phyloP scores from a whole-genome alignment of 2,113 vertebrate species.

The Rhizomys pruinosus region DNA sequence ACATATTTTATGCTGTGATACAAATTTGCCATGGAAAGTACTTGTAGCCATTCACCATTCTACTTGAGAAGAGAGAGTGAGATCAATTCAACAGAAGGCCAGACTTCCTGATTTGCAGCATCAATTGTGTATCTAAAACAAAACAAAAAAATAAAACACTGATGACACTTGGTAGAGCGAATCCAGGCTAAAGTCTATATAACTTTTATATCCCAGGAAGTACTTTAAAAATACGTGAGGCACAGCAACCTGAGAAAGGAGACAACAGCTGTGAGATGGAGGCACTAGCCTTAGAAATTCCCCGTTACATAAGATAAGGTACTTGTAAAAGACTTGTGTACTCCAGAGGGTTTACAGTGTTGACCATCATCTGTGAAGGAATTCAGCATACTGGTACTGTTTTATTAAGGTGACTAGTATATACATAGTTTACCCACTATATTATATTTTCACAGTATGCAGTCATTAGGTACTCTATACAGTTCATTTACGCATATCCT shows the following conservation, averaged over 20 bases:
- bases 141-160: background rate
- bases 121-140: conserved; percentile 10
- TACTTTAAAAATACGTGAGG: background rate
- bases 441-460: background rate
- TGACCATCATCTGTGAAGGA: background rate
- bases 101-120: background rate
- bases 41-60: background rate
- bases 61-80: background rate
- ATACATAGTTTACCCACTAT: background rate
- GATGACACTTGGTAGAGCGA: background rate
- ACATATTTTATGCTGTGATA: background rate
- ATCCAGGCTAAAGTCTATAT: background rate
- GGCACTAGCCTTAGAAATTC: background rate
- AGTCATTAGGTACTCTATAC: background rate
- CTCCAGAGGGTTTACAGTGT: background rate
- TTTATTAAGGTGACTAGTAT: conserved; percentile 3
- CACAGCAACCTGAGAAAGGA: background rate
- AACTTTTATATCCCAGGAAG: background rate
- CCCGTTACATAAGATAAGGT: background rate
- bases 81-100: background rate
- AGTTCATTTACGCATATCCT: background rate
- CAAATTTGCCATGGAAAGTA: background rate
- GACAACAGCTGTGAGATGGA: background rate
- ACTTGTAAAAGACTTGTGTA: conserved; percentile 13
- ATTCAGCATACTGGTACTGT: background rate